Conservation (phyloP, 2,888 invertebrate species). For the Patella pellucida region DNA sequence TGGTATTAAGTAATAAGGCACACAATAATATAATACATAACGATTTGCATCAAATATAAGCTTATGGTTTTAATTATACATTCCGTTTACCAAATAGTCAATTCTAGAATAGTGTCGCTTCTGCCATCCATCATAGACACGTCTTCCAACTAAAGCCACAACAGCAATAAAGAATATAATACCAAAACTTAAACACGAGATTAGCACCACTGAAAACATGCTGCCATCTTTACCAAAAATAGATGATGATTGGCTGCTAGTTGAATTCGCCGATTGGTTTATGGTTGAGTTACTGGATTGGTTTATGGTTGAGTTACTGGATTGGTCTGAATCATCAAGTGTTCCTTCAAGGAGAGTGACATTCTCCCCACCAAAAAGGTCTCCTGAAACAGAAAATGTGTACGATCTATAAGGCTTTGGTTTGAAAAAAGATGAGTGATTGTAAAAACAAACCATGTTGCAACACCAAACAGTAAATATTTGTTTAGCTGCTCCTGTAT, state of each 20-base stretch:
- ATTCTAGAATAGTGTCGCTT: conserved; percentile 57
- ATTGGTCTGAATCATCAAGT: too few species aligned
- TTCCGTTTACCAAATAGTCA: conserved; percentile 63
- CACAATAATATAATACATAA: neutral
- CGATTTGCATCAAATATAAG: neutral
- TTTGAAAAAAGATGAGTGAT: too few species aligned
- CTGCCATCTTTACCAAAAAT: neutral
- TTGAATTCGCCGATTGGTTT: too few species aligned
- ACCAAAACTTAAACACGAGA: conserved; percentile 50
- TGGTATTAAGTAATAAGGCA: neutral
- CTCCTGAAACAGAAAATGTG: too few species aligned
- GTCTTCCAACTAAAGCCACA: conserved; percentile 46
- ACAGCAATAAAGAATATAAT: conserved; percentile 51
- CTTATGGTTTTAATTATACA: conserved; percentile 48
- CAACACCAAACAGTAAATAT: too few species aligned
- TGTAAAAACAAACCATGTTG: too few species aligned
- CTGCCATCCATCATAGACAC: conserved; percentile 55
- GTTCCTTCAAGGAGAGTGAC: too few species aligned
- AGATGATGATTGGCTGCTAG: neutral
- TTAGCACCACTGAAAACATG: conserved; percentile 31
- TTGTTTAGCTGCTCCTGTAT: too few species aligned
- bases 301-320: too few species aligned
- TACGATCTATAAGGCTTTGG: too few species aligned
- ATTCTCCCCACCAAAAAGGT: too few species aligned
- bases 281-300: too few species aligned